A percentile compares a stretch with the other conserved stretches of the same genome.
These are phyloP conservation scores for Triplophysa bombifrons DNA, from an alignment of 2,797 vertebrate genomes.

Conservation along the genomic window DNA sequence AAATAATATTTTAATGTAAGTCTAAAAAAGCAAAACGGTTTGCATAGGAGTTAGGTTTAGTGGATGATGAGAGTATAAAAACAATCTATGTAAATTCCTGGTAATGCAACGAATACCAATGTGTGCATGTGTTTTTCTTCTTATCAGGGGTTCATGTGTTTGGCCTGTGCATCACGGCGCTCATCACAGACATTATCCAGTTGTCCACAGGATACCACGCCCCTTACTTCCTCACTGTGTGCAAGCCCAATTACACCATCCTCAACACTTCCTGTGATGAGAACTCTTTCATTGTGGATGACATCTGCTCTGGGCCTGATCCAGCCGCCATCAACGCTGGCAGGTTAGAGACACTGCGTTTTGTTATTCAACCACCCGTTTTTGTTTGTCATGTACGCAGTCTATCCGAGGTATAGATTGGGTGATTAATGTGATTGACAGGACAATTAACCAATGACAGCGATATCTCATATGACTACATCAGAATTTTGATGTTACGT, in stretches of 20 bases:
- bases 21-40: background rate
- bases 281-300: slow-evolving; percentile 90
- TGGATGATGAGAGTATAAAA: background rate
- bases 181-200: slow-evolving; percentile 96
- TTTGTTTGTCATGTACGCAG: background rate
- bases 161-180: slow-evolving; percentile 94
- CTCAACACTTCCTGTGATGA: slow-evolving; percentile 92
- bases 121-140: background rate
- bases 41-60: background rate
- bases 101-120: background rate
- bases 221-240: slow-evolving; percentile 96
- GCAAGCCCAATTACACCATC: slow-evolving; percentile 95
- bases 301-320: slow-evolving; percentile 93
- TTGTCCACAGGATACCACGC: slow-evolving; percentile 95
- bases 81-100: background rate
- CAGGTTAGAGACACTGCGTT: slow-evolving; percentile 77
- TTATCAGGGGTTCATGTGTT: slow-evolving; percentile 91
- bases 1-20: background rate
- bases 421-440: no score
- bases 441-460: no score
- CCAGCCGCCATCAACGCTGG: slow-evolving; percentile 86
- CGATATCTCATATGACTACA: no score
- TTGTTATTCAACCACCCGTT: background rate
- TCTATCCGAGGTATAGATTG: background rate
- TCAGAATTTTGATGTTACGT: no score